Percentiles rank a stretch among this genome's conserved stretches.
Evolutionary conservation across 1,140 invertebrate genomes (phyloP).

Genomic region (Odontomachus brunneus): DNA sequence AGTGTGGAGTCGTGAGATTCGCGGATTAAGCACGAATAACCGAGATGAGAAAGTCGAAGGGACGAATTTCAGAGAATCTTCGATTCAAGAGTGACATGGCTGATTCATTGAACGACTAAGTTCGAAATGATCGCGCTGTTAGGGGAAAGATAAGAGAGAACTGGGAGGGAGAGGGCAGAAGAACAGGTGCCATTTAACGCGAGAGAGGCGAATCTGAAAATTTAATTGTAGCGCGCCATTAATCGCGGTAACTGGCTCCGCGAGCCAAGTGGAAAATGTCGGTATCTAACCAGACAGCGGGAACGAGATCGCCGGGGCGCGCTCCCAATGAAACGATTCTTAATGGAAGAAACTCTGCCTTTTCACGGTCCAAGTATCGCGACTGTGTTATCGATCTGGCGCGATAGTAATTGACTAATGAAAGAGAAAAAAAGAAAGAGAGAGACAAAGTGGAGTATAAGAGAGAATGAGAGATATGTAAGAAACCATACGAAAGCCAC

Average conservation of each 20-base stretch:
- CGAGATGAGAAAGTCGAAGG: not conserved
- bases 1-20: no score
- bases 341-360: not conserved
- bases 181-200: not conserved
- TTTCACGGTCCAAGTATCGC: not conserved
- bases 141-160: not conserved
- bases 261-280: conserved; percentile 38
- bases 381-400: conserved; percentile 14
- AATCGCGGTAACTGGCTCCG: conserved; percentile 11
- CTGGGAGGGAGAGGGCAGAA: not conserved
- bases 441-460: not conserved
- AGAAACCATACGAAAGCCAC: not conserved
- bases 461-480: not conserved
- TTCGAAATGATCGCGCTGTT: conserved; percentile 39
- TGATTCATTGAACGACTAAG: conserved; percentile 25
- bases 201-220: conserved; percentile 20
- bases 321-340: conserved; percentile 1
- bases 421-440: not conserved
- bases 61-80: not conserved
- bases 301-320: conserved; percentile 1
- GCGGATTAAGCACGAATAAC: not conserved
- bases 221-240: conserved; percentile 42
- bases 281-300: conserved; percentile 12
- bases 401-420: conserved; percentile 13
- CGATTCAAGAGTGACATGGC: not conserved